Conservation (phyloP, 2,888 invertebrate genomes). For the Oligia strigilis region DNA sequence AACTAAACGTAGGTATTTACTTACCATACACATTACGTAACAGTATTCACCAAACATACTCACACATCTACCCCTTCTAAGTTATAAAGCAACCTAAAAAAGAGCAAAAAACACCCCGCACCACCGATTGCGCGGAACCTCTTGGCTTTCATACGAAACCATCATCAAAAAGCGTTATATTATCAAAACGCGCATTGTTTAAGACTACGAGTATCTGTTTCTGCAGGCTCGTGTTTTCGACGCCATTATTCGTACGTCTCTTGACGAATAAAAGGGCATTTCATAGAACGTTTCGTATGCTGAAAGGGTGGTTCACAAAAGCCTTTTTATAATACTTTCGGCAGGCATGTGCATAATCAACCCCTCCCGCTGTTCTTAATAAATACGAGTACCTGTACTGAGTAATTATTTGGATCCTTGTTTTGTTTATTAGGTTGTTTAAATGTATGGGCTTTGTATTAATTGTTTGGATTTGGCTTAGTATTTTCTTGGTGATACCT, state of each 20-base stretch:
- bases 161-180: conserved; percentile 82
- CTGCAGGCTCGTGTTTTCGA: conserved; percentile 81
- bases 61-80: background rate
- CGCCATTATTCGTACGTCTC: conserved; percentile 77
- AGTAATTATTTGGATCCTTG: conserved; percentile 78
- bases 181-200: conserved; percentile 87
- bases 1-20: background rate
- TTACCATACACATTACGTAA: background rate
- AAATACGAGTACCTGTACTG: conserved; percentile 76
- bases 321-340: conserved; percentile 87
- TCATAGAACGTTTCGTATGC: conserved; percentile 78
- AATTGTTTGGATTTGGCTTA: conserved; percentile 7
- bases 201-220: conserved; percentile 82
- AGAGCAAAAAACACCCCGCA: conserved; percentile 30
- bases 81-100: conserved; percentile 18
- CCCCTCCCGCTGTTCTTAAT: conserved; percentile 79
- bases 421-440: conserved; percentile 62
- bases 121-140: conserved; percentile 66
- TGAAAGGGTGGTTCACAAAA: conserved; percentile 86
- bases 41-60: background rate
- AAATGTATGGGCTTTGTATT: conserved; percentile 59
- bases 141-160: conserved; percentile 67
- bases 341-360: conserved; percentile 81
- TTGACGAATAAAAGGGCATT: conserved; percentile 86
- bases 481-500: background rate